Conservation (phyloP, 2,113 vertebrate species). For the Ceuthmochares aereus region DNA sequence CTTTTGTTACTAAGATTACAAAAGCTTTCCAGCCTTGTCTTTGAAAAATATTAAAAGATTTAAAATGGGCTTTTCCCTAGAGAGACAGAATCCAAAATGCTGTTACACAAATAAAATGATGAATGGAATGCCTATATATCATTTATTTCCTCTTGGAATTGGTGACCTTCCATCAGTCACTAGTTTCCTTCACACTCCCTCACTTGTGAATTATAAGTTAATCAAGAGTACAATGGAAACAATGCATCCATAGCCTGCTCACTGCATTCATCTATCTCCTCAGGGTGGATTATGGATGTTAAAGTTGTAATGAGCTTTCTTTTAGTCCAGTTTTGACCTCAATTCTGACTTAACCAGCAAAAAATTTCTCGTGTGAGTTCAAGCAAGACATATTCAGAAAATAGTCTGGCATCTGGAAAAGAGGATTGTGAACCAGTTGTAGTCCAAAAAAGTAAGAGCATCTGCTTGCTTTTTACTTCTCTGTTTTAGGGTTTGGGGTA, state of each 20-base stretch:
- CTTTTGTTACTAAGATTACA: slow-evolving; percentile 25
- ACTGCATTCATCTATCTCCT: slow-evolving; percentile 36
- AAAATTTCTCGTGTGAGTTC: slow-evolving; percentile 20
- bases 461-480: not conserved
- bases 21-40: not conserved
- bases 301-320: slow-evolving; percentile 68
- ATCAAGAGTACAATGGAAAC: slow-evolving; percentile 68
- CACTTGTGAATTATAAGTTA: slow-evolving; percentile 67
- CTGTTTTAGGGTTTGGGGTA: not conserved
- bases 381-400: not conserved
- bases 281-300: slow-evolving; percentile 64
- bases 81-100: slow-evolving; percentile 21
- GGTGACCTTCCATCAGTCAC: slow-evolving; percentile 63
- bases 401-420: not conserved
- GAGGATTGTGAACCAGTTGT: not conserved
- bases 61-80: slow-evolving; percentile 40
- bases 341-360: slow-evolving; percentile 59
- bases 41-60: slow-evolving; percentile 46
- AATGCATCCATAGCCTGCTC: slow-evolving; percentile 23
- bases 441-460: not conserved
- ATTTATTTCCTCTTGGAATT: slow-evolving; percentile 69
- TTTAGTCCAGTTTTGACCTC: slow-evolving; percentile 66
- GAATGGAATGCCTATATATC: slow-evolving; percentile 49
- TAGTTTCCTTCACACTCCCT: slow-evolving; percentile 65
- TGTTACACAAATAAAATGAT: slow-evolving; percentile 53